phyloP scores from a whole-genome alignment of 2,797 vertebrate species.

The Pseudomugil gertrudae region DNA sequence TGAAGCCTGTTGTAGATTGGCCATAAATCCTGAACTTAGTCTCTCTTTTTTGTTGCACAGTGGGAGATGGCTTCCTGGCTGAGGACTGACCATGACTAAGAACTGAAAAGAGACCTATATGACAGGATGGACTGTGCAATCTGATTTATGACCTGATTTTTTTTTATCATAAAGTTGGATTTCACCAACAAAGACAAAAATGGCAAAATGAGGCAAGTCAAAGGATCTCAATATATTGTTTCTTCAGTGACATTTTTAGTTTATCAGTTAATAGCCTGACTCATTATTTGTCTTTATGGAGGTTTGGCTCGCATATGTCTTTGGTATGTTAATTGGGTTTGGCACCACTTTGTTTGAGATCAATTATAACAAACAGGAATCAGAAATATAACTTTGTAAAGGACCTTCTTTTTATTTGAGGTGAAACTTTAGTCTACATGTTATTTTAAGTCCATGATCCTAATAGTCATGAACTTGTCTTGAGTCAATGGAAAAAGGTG shows the following conservation, averaged over 20 bases:
- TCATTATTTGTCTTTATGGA: not conserved
- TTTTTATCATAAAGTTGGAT: slow-evolving; percentile 67
- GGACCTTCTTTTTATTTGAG: slow-evolving; percentile 30
- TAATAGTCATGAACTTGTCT: slow-evolving; percentile 40
- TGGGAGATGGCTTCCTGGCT: slow-evolving; percentile 72
- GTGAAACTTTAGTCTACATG: too few species aligned
- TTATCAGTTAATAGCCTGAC: slow-evolving; percentile 14
- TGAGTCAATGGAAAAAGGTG: slow-evolving; percentile 61
- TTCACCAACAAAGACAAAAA: slow-evolving; percentile 45
- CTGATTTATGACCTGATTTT: slow-evolving; percentile 69
- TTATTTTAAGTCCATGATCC: too few species aligned
- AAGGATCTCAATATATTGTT: slow-evolving; percentile 33
- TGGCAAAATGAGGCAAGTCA: slow-evolving; percentile 24
- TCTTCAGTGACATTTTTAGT: slow-evolving; percentile 32
- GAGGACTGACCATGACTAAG: slow-evolving; percentile 79
- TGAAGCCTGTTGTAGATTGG: slow-evolving; percentile 70
- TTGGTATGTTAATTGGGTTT: not conserved
- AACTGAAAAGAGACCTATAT: slow-evolving; percentile 70
- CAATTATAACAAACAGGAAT: not conserved
- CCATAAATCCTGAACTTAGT: slow-evolving; percentile 71
- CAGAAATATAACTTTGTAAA: slow-evolving; percentile 10
- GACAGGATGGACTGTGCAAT: slow-evolving; percentile 67
- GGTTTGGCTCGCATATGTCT: too few species aligned
- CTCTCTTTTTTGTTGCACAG: slow-evolving; percentile 51
- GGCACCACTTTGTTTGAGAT: not conserved